Base-by-base conservation (phyloP, 2,888 invertebrate genomes). In the Platycnemis pennipes region DNA sequence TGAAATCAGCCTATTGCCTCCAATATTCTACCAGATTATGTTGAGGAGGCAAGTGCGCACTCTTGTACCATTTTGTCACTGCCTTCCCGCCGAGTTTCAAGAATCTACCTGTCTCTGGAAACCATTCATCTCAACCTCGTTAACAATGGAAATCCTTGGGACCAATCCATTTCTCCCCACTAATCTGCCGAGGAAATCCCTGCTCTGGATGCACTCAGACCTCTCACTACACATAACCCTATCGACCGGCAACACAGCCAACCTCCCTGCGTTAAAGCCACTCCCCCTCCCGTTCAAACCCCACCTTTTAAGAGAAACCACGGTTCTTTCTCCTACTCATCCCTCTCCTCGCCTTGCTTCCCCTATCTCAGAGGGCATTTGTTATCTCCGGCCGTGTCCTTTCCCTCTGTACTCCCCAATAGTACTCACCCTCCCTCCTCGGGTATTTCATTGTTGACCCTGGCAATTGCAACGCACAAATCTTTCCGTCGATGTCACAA, bases 101-200 rank as follows among this genome's bases (percentile, higher is more conserved):
- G n/a, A n/a, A n/a, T n/a, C n/a, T n/a, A n/a, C 16, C 63, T 63
- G 63, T 77, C 77, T 16, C 91, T 63, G 63, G n/a, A 91, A n/a
- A 22, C 44, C 91, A 91, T 91, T 69, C 91, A 91, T 91, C 91
- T 63, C 91, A 22, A 44, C 91, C 63, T 91, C 91, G 91, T 91
- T 91, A 91, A 91, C 91, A 91, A 91, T 91, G 91, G 91, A 91
- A 91, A 91, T 91, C 91, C 91, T 69, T n/a, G 31, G 44, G 56
- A 44, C 91, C 91, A 91, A 69, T 91, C 91, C 91, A 91, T 91
- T 91, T 69, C 91, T 89, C 89, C 56, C 63, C 56, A 22, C 91
- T 91, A 91, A 91, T 91, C 91, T 44, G 56, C 8, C 19, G 44
- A 42, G 45, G 69, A 91, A 91, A 91, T 91, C 91, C 91, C 91